A percentile compares a stretch with the other conserved stretches of the same genome.
Conservation (phyloP, 2,113 vertebrate genomes). For the Saimiri boliviensis region DNA sequence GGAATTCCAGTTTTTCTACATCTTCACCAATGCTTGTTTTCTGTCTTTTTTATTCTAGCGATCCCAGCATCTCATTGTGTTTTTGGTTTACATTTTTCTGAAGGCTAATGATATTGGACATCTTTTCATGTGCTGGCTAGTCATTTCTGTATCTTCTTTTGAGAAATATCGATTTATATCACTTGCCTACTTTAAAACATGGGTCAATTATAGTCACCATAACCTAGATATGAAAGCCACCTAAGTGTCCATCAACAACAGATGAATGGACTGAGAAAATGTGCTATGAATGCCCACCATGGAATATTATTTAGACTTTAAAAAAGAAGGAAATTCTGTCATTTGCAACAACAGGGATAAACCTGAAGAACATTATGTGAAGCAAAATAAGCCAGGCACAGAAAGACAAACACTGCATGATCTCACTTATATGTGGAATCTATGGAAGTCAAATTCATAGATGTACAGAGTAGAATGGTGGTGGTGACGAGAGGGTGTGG, state of each 20-base stretch:
- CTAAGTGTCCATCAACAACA: neutral
- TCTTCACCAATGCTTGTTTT: neutral
- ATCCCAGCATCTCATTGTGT: neutral
- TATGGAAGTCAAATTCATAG: neutral
- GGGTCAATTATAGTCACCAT: neutral
- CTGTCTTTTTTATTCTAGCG: neutral
- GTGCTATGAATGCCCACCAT: neutral
- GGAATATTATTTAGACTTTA: neutral
- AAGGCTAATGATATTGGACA: neutral
- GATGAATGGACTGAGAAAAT: neutral
- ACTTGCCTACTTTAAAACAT: neutral
- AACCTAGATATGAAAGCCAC: neutral
- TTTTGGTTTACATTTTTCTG: neutral
- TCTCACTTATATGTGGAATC: neutral
- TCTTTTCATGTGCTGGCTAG: neutral
- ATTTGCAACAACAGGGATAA: neutral
- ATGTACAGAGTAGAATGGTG: neutral
- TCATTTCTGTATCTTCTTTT: neutral
- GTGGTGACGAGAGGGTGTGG: neutral
- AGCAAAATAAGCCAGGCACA: neutral
- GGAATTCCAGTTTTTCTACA: neutral
- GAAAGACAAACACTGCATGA: neutral
- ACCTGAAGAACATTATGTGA: neutral
- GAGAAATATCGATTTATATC: neutral
- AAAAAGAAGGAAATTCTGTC: neutral